Evolutionary conservation across 2,113 vertebrate genomes (phyloP), one percentile per base, ranked within the genome.

Genomic region (Coregonus clupeaformis): DNA sequence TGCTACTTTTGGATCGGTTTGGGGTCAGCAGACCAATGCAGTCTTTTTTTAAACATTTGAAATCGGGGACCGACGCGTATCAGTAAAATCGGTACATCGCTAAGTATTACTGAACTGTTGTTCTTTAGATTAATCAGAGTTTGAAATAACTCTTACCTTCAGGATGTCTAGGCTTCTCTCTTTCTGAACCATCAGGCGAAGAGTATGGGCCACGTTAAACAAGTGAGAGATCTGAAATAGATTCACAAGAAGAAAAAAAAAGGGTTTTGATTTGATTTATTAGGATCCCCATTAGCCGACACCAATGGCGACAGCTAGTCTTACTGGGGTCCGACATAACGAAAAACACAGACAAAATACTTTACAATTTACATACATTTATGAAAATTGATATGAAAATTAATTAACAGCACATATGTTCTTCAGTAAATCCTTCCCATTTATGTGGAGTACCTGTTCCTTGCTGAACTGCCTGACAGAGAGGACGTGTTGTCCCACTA

Each of bases 161-260:
- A 99, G 92, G 68, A 99, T 93, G 72, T 99, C 97, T n/a, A 99
- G 85, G 78, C 90, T 96, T 4, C 95, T 93, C 75, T 99, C 97
- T 72, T 98, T 99, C 91, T 99, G 97, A 18, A 99, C 96, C 94
- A 97, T 91, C 92, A 99, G 81, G 25, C 96, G 96, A 64, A 99
- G 84, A 0, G 80, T 94, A 86, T 98, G 98, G 0, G 98, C 96
- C 59, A 99, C 92, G 0, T 99, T 99, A 80, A 98, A 98, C 49
- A 99, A 91, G 71, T 98, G 96, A 0, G 98, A 99, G 89, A 99
- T 89, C 98, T 99, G 81, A 0, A 45, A 81, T 14, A 74, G 6
- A 78, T 16, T 62, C 22, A 79, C 1, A 6, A n/a, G n/a, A n/a
- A n/a, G n/a, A n/a, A n/a, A 27, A 27, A 27, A 1, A 27, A 27